Conservation (phyloP, 2,888 invertebrate genomes). For the Neoaliturus tenellus region DNA sequence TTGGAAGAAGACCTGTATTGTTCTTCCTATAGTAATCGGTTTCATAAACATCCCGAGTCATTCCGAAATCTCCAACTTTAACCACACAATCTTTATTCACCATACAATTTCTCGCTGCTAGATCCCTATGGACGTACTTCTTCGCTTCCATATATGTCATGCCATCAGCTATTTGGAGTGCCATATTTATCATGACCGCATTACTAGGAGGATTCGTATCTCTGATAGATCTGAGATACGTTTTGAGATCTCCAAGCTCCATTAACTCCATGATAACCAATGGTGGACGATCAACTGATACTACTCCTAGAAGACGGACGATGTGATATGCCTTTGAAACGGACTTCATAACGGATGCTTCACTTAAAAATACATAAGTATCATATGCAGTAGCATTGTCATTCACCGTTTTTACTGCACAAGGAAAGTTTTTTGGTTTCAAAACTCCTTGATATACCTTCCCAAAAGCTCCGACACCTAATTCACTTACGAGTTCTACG, state of each 20-base stretch:
- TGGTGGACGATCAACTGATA: constrained; percentile 94
- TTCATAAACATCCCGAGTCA: constrained; percentile 97
- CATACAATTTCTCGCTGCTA: constrained; percentile 98
- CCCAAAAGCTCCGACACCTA: constrained; percentile 93
- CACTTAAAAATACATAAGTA: constrained; percentile 93
- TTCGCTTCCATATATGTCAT: constrained; percentile 98
- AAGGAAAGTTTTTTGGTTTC: constrained; percentile 72
- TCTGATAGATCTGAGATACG: constrained; percentile 83
- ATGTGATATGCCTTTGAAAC: constrained; percentile 89
- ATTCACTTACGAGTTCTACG: constrained; percentile 83
- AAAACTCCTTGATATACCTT: constrained; percentile 88
- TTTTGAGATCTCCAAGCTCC: constrained; percentile 95
- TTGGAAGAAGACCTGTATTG: constrained; percentile 75
- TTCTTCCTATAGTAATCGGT: constrained; percentile 95
- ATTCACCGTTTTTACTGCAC: constrained; percentile 96
- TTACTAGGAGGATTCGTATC: constrained; percentile 71
- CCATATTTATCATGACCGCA: constrained; percentile 78
- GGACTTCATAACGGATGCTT: constrained; percentile 97
- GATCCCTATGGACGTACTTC: constrained; percentile 95
- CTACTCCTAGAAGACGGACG: constrained; percentile 95
- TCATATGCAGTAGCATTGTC: constrained; percentile 86
- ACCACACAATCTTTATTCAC: constrained; percentile 93
- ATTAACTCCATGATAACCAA: constrained; percentile 99
- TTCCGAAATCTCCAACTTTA: constrained; percentile 96
- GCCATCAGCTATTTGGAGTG: constrained; percentile 97